Conservation (phyloP, 2,888 invertebrate species). For the Protophormia terraenovae region DNA sequence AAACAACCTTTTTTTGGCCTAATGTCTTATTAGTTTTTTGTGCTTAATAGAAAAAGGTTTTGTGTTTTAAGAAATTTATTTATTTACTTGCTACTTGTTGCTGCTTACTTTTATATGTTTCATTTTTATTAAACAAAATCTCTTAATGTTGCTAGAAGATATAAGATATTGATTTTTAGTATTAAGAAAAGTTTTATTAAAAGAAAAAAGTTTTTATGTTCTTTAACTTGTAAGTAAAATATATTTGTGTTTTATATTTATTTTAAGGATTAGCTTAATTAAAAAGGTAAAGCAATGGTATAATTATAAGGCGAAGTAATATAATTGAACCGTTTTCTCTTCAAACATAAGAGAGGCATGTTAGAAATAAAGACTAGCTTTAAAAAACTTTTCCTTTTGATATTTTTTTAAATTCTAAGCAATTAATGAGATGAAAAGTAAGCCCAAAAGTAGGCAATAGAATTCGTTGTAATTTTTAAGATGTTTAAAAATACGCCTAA, state of each 20-base stretch:
- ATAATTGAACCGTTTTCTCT: too few species aligned
- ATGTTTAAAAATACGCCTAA: too few species aligned
- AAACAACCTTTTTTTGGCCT: background rate
- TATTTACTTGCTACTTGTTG: slow-evolving; percentile 41
- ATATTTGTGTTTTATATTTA: slow-evolving; percentile 32
- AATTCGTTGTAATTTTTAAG: too few species aligned
- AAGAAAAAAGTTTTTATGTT: background rate
- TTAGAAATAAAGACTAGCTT: too few species aligned
- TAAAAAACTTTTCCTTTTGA: too few species aligned
- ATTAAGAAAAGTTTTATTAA: background rate
- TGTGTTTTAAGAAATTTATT: background rate
- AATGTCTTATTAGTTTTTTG: background rate
- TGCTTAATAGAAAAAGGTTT: background rate
- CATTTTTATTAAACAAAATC: slow-evolving; percentile 6
- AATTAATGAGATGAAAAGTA: too few species aligned
- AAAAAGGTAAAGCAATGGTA: background rate
- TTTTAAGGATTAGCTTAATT: slow-evolving; percentile 25
- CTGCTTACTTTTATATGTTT: background rate
- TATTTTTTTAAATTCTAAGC: too few species aligned
- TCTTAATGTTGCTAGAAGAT: background rate
- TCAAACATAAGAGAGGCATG: too few species aligned
- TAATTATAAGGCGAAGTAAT: too few species aligned
- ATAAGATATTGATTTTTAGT: slow-evolving; percentile 52
- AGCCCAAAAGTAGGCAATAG: too few species aligned
- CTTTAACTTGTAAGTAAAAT: background rate